Percentiles rank a stretch among this genome's conserved stretches.
Evolutionary conservation across 2,113 vertebrate genomes (phyloP).

Genomic region (Pituophis catenifer): DNA sequence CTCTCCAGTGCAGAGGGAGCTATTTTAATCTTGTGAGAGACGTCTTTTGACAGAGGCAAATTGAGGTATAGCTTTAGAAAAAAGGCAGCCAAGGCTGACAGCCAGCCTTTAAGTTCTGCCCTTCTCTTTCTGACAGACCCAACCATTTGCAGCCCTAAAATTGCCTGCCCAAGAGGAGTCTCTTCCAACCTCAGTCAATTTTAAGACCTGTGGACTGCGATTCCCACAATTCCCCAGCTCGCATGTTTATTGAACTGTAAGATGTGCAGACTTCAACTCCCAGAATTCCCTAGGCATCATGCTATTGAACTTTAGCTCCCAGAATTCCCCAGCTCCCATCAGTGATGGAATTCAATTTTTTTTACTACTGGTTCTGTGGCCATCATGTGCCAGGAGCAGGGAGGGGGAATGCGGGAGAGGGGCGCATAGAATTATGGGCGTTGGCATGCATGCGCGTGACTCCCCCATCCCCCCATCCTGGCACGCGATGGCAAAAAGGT

Average conservation of each 20-base stretch:
- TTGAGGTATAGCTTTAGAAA: too few species aligned
- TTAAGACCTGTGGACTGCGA: background rate
- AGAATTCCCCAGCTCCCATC: background rate
- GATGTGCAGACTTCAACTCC: too few species aligned
- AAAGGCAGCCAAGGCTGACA: background rate
- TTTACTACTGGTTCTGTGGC: too few species aligned
- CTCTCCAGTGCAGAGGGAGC: background rate
- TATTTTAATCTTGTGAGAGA: constrained; percentile 35
- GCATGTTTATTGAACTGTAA: background rate
- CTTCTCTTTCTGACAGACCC: background rate
- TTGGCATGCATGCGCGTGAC: too few species aligned
- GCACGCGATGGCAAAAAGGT: too few species aligned
- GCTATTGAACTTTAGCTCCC: background rate
- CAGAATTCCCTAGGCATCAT: too few species aligned
- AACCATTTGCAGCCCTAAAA: background rate
- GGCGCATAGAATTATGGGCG: too few species aligned
- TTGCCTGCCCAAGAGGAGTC: too few species aligned
- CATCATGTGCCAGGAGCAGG: too few species aligned
- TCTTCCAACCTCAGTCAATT: background rate
- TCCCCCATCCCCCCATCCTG: too few species aligned
- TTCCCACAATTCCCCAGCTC: background rate
- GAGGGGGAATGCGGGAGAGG: too few species aligned
- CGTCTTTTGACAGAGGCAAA: background rate
- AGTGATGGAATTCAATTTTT: too few species aligned
- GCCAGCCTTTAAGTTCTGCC: background rate